Percentiles rank a stretch among this genome's conserved stretches.
Conservation (phyloP, 2,113 vertebrate genomes). For the Pteropus alecto region DNA sequence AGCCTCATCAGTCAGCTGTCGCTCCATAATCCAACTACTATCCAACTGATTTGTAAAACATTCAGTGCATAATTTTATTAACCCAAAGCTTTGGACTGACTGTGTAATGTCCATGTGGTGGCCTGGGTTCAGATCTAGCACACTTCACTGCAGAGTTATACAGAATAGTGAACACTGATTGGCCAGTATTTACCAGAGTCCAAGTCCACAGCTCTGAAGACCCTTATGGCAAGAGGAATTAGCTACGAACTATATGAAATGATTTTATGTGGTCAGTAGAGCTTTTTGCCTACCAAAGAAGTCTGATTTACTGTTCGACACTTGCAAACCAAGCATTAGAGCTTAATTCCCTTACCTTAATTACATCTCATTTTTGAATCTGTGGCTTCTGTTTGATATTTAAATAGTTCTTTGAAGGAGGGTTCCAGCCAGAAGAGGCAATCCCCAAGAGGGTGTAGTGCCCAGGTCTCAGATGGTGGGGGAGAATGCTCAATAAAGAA, state of each 20-base stretch:
- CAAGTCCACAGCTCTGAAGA: background rate
- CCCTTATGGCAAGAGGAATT: background rate
- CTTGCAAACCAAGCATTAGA: background rate
- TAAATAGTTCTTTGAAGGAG: background rate
- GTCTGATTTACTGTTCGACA: background rate
- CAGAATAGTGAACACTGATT: background rate
- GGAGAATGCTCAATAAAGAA: background rate
- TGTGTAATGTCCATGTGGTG: background rate
- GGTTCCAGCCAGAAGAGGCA: background rate
- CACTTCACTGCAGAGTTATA: background rate
- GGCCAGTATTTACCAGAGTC: background rate
- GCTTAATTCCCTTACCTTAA: background rate
- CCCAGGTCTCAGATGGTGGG: background rate
- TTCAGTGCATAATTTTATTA: background rate
- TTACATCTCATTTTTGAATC: background rate
- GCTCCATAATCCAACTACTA: background rate
- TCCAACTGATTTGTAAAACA: background rate
- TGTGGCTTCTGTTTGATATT: background rate
- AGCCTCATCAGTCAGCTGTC: background rate
- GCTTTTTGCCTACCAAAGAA: background rate
- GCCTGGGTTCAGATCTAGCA: background rate
- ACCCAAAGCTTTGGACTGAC: background rate
- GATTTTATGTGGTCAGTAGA: background rate
- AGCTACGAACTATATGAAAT: background rate
- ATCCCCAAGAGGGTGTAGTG: background rate